Conservation (phyloP, 2,888 invertebrate species). For the Pollenia amentaria region DNA sequence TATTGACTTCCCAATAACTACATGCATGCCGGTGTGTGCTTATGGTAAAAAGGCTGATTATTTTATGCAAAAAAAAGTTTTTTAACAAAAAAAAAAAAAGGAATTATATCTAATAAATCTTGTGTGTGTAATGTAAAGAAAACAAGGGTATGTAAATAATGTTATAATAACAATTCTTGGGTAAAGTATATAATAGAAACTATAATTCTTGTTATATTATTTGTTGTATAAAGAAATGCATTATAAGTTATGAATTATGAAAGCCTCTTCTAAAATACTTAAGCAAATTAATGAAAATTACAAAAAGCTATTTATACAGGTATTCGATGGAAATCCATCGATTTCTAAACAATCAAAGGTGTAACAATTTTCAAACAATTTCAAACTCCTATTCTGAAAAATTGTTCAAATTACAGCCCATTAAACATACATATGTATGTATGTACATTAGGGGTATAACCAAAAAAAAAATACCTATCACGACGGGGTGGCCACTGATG, state of each 20-base stretch:
- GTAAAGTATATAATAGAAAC: slow-evolving; percentile 44
- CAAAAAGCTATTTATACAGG: neutral
- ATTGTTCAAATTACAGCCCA: too few species aligned
- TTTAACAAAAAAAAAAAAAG: slow-evolving; percentile 56
- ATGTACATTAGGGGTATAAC: too few species aligned
- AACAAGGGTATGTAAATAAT: slow-evolving; percentile 71
- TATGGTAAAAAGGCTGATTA: slow-evolving; percentile 58
- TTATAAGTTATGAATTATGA: slow-evolving; percentile 5
- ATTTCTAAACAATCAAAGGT: too few species aligned
- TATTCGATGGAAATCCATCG: too few species aligned
- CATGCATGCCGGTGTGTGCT: slow-evolving; percentile 5
- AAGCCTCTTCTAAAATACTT: neutral
- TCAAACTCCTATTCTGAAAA: too few species aligned
- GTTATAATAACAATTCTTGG: slow-evolving; percentile 51
- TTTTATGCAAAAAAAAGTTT: slow-evolving; percentile 45
- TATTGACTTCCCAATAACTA: slow-evolving; percentile 27
- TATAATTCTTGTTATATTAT: neutral
- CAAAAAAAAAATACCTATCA: too few species aligned
- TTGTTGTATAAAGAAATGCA: neutral
- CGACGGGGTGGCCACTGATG: too few species aligned
- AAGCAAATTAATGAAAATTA: neutral
- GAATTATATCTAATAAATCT: slow-evolving; percentile 47
- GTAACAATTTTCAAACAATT: too few species aligned
- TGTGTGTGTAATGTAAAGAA: slow-evolving; percentile 62
- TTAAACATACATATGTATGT: too few species aligned